Evolutionary conservation across 2,797 vertebrate species (phyloP).

Genomic region (Malurus splendens): DNA sequence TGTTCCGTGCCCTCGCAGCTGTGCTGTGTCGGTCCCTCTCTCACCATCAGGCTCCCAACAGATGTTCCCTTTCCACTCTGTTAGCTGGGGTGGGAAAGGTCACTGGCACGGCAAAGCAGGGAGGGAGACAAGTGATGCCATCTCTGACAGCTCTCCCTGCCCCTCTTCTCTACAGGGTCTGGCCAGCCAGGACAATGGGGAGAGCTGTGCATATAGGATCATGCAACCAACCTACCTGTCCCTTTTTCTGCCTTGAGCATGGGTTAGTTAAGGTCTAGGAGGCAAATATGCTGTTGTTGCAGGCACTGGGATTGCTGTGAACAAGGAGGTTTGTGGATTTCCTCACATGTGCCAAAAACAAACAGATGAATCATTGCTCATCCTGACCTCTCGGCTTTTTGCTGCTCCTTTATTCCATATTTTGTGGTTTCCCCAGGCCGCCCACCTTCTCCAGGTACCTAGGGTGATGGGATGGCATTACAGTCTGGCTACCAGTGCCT

Average conservation of each 20-base stretch:
- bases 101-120: rapidly evolving
- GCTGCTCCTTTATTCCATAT: background rate
- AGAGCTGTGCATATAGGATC: rapidly evolving
- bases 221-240: background rate
- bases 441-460: background rate
- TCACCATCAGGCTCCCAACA: background rate
- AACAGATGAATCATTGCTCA: rapidly evolving
- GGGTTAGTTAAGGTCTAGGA: background rate
- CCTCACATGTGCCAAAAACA: background rate
- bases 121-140: background rate
- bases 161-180: rapidly evolving
- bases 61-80: background rate
- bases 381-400: background rate
- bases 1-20: background rate
- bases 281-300: background rate
- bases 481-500: background rate
- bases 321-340: background rate
- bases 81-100: background rate
- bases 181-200: background rate
- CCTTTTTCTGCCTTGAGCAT: background rate
- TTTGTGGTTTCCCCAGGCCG: background rate
- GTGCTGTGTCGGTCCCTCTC: rapidly evolving
- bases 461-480: background rate
- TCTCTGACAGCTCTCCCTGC: background rate
- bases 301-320: background rate